A percentile compares a stretch with the other conserved stretches of the same genome.
Evolutionary conservation across 2,113 vertebrate species (phyloP).

Genomic region (Orcinus orca): DNA sequence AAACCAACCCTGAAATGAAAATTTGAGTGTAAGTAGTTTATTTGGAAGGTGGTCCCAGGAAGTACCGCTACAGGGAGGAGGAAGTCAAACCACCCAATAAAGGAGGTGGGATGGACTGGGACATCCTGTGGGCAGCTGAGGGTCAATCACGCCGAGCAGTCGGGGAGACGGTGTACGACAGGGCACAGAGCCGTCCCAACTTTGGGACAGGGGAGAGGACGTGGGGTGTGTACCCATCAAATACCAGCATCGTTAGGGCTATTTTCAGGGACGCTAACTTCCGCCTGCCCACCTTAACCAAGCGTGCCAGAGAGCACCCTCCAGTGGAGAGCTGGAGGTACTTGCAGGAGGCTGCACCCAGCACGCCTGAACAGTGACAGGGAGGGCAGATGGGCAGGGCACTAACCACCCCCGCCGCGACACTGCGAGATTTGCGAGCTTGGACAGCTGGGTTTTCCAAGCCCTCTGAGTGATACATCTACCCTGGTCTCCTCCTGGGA

Average conservation of each 20-base stretch:
- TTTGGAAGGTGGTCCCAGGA: background rate
- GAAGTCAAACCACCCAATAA: background rate
- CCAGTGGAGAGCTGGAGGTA: background rate
- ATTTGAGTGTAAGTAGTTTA: background rate
- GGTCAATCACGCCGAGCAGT: background rate
- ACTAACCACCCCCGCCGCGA: rapidly evolving
- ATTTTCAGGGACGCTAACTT: background rate
- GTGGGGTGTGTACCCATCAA: background rate
- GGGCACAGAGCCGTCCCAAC: background rate
- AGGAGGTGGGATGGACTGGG: background rate
- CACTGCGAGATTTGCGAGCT: rapidly evolving
- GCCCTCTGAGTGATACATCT: background rate
- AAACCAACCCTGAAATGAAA: background rate
- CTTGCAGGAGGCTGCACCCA: background rate
- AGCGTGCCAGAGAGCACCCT: background rate
- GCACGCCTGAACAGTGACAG: background rate
- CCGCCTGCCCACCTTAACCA: background rate
- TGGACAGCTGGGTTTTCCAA: background rate
- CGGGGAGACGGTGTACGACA: background rate
- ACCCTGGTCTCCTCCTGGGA: background rate
- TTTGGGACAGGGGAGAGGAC: background rate
- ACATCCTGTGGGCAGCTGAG: background rate
- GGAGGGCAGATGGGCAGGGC: too few species aligned
- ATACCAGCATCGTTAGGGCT: background rate
- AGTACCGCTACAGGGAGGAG: background rate